Evolutionary conservation across 1,140 invertebrate species (phyloP), one percentile per base, ranked within the genome.

Genomic region (Coelopa frigida): DNA sequence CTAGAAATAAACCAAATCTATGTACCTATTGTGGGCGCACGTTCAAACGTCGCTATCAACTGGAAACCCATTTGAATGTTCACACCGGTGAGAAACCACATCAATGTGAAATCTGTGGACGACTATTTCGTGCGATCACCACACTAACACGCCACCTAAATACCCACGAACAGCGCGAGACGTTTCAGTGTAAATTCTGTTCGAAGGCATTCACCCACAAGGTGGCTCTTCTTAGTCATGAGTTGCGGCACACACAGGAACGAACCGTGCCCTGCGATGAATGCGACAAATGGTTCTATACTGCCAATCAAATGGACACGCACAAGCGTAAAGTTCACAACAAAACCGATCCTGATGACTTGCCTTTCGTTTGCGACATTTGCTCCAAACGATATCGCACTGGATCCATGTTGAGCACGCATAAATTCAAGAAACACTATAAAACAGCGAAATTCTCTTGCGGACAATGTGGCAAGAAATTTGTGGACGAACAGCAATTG

Each of bases 61-160:
- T 54, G 0, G 53, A 56, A n/a, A 71, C 72, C 0, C 78, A 80
- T 50, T 70, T 76, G 12, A 71, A 76, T 39, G 77, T 78, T n/a
- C 77, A 80, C 54, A 78, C 75, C 0, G 77, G 76, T 8, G 73
- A 75, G 49, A 81, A 76, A 69, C 80, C 73, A 37, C 79, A 72
- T 56, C 78, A 74, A 51, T 79, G 78, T 52, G 71, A 77, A 36
- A 64, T 75, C 24, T 80, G 79, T 53, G 76, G 74, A n/a, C 77
- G 71, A 20, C 68, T 69, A 15, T 74, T 56, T 46, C 49, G 54
- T 11, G 54, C 54, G n/a, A 40, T 50, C 3, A 52, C 52, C 17
- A 56, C 54, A 5, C 37, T 56, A 4, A 44, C 40, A 24, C 54
- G 54, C 0, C 52, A 56, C n/a, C 15, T 49, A 17, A 53, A 41